These are phyloP conservation scores for Xiphophorus couchianus DNA, from an alignment of 2,113 vertebrate species.

Conservation along the genomic window DNA sequence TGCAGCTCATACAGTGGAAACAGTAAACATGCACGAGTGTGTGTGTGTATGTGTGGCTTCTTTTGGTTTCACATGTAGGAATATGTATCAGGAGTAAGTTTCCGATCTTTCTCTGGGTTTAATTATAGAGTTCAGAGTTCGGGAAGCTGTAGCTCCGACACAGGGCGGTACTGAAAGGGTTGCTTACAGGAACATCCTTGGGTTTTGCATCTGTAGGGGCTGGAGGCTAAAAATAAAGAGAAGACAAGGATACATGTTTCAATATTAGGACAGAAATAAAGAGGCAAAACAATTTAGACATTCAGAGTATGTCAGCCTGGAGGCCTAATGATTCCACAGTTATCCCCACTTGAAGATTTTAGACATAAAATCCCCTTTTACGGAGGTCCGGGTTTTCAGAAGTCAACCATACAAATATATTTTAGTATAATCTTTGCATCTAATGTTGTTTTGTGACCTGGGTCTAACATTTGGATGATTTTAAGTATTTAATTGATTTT, in stretches of 20 bases:
- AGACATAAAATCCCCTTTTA: no score
- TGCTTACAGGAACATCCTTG: conserved; percentile 68
- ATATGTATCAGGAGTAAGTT: background rate
- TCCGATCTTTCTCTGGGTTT: background rate
- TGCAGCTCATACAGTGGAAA: conserved; percentile 22
- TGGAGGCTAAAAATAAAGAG: conserved; percentile 43
- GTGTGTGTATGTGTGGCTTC: background rate
- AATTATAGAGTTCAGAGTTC: background rate
- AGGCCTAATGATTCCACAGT: background rate
- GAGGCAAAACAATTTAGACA: background rate
- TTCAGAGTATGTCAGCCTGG: background rate
- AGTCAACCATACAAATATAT: no score
- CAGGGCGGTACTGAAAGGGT: background rate
- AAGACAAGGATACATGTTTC: background rate
- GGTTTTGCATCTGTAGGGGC: conserved; percentile 59
- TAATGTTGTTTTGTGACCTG: no score
- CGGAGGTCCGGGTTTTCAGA: no score
- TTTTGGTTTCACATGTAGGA: background rate
- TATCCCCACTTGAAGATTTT: no score
- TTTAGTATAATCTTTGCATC: no score
- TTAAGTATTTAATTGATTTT: no score
- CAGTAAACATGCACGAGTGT: background rate
- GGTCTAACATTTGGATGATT: no score
- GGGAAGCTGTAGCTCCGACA: background rate
- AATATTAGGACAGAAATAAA: background rate